Evolutionary conservation across 92 coral and sea anemone genomes (phyloP).

Genomic region (Zoanthus sansibaricus): DNA sequence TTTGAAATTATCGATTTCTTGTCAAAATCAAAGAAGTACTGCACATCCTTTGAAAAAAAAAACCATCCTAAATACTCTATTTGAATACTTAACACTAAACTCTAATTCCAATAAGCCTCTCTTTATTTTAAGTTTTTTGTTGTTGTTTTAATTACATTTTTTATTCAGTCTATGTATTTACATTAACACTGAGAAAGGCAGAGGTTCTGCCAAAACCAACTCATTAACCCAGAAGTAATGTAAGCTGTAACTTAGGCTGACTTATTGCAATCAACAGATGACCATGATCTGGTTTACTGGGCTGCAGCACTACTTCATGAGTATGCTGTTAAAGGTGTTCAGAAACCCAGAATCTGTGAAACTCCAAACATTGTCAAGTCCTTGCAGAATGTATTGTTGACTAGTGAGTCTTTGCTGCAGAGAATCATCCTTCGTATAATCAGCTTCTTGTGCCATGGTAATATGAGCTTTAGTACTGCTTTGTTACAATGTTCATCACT

Average conservation of each 20-base stretch:
- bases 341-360: conserved; percentile 80
- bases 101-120: no score
- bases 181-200: no score
- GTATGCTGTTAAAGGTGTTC: conserved; percentile 84
- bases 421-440: conserved; percentile 87
- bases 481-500: conserved; percentile 73
- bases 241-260: background rate
- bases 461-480: conserved; percentile 71
- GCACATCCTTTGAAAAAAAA: no score
- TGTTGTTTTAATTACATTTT: no score
- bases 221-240: no score
- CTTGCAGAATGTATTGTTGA: conserved; percentile 79
- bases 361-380: conserved; percentile 85
- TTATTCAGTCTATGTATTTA: no score
- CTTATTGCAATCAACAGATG: conserved; percentile 58
- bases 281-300: conserved; percentile 96
- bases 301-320: conserved; percentile 95
- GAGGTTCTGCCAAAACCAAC: no score
- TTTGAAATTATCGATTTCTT: no score
- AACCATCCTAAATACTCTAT: no score
- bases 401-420: conserved; percentile 94
- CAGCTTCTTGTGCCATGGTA: conserved; percentile 89
- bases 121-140: no score
- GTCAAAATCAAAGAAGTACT: no score
- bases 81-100: no score